Percentiles rank a stretch among this genome's conserved stretches.
phyloP scores from a whole-genome alignment of 2,797 vertebrate species.

The Peromyscus eremicus region DNA sequence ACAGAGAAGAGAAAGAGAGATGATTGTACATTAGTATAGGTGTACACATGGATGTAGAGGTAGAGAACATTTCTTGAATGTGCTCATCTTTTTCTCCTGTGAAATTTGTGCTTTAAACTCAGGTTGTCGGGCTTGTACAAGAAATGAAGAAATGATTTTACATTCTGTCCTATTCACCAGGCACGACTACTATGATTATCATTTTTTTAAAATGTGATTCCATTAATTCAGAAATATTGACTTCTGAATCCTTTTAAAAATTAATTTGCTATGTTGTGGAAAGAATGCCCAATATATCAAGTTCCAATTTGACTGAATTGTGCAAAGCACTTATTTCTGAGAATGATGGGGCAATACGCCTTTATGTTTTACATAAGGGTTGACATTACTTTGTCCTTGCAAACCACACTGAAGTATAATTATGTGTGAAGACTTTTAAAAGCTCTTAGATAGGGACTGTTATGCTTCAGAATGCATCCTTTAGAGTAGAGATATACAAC shows the following conservation, averaged over 20 bases:
- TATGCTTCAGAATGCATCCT: neutral
- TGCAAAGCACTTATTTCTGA: neutral
- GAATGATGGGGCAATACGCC: neutral
- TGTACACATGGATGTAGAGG: accelerated
- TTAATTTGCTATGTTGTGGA: neutral
- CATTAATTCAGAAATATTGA: neutral
- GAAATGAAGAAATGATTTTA: neutral
- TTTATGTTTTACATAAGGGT: neutral
- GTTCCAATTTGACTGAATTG: neutral
- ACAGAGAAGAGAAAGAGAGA: neutral
- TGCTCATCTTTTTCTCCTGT: neutral
- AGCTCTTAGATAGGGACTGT: too few relatives aligned
- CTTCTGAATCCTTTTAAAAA: neutral
- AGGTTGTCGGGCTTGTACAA: too few relatives aligned
- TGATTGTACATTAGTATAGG: neutral
- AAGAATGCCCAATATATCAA: neutral
- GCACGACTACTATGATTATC: too few relatives aligned
- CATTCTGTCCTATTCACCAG: neutral
- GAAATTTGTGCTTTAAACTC: neutral
- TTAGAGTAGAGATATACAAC: neutral
- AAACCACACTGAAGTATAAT: neutral
- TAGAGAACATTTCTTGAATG: neutral
- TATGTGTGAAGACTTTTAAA: neutral
- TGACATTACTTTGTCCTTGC: neutral
- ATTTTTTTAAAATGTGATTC: neutral